Conservation (phyloP, 2,888 invertebrate species). For the Chaetogeoica ovagalla region DNA sequence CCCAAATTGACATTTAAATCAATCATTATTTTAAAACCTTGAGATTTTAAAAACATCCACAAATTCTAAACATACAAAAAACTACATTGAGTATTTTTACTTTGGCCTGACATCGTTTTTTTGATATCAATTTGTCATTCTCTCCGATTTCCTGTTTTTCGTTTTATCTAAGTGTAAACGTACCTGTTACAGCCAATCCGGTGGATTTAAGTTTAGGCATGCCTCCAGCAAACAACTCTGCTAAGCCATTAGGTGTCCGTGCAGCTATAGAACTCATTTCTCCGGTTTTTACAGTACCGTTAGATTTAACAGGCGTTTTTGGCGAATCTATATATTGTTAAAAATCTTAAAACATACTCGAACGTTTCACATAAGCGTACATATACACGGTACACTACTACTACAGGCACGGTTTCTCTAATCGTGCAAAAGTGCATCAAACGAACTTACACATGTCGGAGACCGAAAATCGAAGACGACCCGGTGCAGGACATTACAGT, state of each 20-base stretch:
- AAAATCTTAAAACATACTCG: conserved; percentile 28
- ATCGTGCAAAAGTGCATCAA: conserved; percentile 11
- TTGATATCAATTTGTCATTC: neutral
- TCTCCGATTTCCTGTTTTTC: neutral
- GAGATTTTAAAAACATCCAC: too few relatives aligned
- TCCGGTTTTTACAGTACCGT: conserved; percentile 36
- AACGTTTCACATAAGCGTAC: conserved; percentile 38
- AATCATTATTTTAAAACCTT: too few relatives aligned
- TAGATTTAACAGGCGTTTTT: conserved; percentile 48
- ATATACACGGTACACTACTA: neutral
- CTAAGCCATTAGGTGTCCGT: conserved; percentile 61
- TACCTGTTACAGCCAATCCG: conserved; percentile 60
- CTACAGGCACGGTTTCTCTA: conserved; percentile 22
- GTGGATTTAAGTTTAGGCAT: conserved; percentile 80
- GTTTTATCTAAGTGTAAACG: conserved; percentile 26
- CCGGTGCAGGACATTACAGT: neutral
- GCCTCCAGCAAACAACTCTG: conserved; percentile 79
- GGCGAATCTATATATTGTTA: conserved; percentile 43
- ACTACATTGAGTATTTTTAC: too few relatives aligned
- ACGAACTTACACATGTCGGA: neutral
- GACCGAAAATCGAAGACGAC: conserved; percentile 4
- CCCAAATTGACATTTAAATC: too few relatives aligned
- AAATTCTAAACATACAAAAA: too few relatives aligned
- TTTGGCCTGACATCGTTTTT: neutral
- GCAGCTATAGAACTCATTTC: conserved; percentile 51